Evolutionary conservation across 2,888 invertebrate genomes (phyloP).

Genomic region (Subacronicta megacephala): DNA sequence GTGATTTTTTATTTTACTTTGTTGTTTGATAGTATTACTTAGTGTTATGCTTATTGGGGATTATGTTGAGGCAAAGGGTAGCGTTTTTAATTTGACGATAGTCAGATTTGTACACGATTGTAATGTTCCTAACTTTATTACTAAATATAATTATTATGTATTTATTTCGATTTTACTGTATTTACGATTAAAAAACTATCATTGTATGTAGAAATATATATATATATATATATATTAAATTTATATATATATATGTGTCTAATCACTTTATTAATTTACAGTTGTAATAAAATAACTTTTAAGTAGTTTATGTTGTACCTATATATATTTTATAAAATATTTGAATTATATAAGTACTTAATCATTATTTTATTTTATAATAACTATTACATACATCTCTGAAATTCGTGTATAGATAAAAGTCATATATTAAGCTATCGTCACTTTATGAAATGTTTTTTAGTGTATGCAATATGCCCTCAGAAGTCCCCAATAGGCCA

Average conservation of each 20-base stretch:
- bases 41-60: constrained; percentile 57
- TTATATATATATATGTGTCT: too few species aligned
- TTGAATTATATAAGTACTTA: constrained; percentile 51
- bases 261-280: constrained; percentile 16
- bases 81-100: constrained; percentile 30
- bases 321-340: constrained; percentile 2
- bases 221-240: too few species aligned
- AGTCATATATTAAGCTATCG: constrained; percentile 41
- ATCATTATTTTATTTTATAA: constrained; percentile 31
- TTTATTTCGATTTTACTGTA: constrained; percentile 26
- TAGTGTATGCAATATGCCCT: constrained; percentile 38
- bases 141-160: constrained; percentile 27
- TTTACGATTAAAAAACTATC: background rate
- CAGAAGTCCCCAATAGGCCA: constrained; percentile 44
- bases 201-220: too few species aligned
- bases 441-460: constrained; percentile 30
- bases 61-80: constrained; percentile 16
- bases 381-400: constrained; percentile 28
- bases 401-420: constrained; percentile 34
- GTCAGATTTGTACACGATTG: constrained; percentile 26
- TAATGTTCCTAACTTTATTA: constrained; percentile 55
- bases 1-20: constrained; percentile 62
- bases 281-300: constrained; percentile 7
- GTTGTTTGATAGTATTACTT: constrained; percentile 64
- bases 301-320: constrained; percentile 33